Percentiles rank a stretch among this genome's conserved stretches.
Evolutionary conservation across 1,140 invertebrate species (phyloP).

Genomic region (Hyposmocoma kahamanoa): DNA sequence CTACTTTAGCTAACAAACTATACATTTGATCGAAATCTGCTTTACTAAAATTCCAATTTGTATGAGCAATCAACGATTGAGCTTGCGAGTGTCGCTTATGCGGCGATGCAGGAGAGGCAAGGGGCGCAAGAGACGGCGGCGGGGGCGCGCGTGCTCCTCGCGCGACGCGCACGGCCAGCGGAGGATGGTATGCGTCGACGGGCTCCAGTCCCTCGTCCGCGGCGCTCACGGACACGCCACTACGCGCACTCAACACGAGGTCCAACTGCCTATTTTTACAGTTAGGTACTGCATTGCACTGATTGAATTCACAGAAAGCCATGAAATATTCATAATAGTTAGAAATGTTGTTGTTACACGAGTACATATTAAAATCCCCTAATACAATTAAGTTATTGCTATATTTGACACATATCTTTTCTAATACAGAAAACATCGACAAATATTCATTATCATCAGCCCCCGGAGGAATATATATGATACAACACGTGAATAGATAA

Average conservation of each 20-base stretch:
- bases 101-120: too few relatives aligned
- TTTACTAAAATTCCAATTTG: conserved; percentile 15
- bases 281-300: conserved; percentile 12
- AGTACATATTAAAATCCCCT: conserved; percentile 11
- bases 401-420: conserved; percentile 8
- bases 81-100: too few relatives aligned
- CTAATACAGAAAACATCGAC: conserved; percentile 13
- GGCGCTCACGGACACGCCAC: conserved; percentile 1
- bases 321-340: conserved; percentile 11
- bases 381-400: conserved; percentile 8
- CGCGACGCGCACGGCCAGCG: conserved; percentile 1
- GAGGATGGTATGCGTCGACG: conserved; percentile 14
- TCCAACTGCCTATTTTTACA: conserved; percentile 15
- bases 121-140: too few relatives aligned
- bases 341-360: not conserved
- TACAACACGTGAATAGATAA: too few relatives aligned
- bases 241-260: conserved; percentile 16
- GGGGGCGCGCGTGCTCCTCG: not conserved
- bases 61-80: too few relatives aligned
- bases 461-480: conserved; percentile 14
- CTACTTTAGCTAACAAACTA: conserved; percentile 5
- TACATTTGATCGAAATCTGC: conserved; percentile 12
- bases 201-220: conserved; percentile 12
- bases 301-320: conserved; percentile 11
- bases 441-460: conserved; percentile 15